Conservation (phyloP, 2,888 invertebrate species). For the Drosophila tanythrix region DNA sequence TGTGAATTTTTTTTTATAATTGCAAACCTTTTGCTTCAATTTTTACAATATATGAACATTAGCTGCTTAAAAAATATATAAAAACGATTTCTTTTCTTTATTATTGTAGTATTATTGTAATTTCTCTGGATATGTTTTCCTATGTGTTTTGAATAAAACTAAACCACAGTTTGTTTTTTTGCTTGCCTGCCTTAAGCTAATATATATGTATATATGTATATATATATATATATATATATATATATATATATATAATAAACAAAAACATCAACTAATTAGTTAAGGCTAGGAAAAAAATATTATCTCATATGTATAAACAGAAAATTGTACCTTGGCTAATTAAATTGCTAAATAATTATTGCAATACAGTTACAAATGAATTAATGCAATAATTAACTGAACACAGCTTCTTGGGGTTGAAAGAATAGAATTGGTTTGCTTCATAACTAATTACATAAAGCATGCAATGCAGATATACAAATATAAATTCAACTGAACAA, state of each 20-base stretch:
- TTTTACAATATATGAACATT: not conserved
- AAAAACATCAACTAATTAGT: constrained; percentile 46
- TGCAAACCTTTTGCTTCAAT: not conserved
- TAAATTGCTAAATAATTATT: constrained; percentile 34
- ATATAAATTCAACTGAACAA: not conserved
- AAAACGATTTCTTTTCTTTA: constrained; percentile 16
- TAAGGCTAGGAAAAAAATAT: constrained; percentile 16
- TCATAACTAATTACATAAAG: constrained; percentile 11
- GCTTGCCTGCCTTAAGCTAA: constrained; percentile 40
- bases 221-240: constrained; percentile 9
- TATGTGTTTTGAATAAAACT: constrained; percentile 68
- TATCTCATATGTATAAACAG: constrained; percentile 14
- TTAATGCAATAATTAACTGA: constrained; percentile 74
- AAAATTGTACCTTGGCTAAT: constrained; percentile 27
- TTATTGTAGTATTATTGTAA: constrained; percentile 14
- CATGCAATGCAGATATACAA: constrained; percentile 5
- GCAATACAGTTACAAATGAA: constrained; percentile 26
- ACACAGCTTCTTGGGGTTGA: constrained; percentile 84
- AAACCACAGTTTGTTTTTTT: constrained; percentile 77
- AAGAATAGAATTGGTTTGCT: constrained; percentile 81
- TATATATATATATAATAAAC: constrained; percentile 24
- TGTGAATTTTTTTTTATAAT: not conserved
- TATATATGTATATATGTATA: not conserved
- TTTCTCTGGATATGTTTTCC: constrained; percentile 31
- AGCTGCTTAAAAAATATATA: not conserved